phyloP scores from a whole-genome alignment of 2,888 invertebrate species.

The Calameuta filiformis region DNA sequence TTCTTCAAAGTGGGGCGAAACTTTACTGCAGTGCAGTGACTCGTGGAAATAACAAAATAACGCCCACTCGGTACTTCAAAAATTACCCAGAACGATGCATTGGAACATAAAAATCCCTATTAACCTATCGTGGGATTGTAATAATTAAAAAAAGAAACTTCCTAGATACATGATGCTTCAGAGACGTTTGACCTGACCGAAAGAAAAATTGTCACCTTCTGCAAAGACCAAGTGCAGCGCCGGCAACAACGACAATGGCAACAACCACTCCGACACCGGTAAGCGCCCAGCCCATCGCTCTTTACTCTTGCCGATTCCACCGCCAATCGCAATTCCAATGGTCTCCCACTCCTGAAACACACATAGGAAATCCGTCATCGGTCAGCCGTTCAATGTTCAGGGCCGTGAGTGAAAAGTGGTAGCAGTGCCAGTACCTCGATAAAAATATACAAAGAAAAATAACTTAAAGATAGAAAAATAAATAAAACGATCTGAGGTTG shows the following conservation, averaged over 20 bases:
- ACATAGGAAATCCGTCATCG: slow-evolving; percentile 7
- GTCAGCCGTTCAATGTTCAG: neutral
- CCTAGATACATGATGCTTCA: neutral
- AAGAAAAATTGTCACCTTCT: slow-evolving; percentile 43
- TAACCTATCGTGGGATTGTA: neutral
- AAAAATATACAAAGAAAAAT: slow-evolving; percentile 18
- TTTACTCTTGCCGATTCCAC: slow-evolving; percentile 26
- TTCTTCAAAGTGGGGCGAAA: neutral
- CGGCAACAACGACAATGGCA: slow-evolving; percentile 48
- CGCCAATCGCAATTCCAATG: slow-evolving; percentile 35
- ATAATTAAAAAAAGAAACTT: neutral
- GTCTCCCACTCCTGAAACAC: slow-evolving; percentile 38
- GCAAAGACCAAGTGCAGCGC: slow-evolving; percentile 49
- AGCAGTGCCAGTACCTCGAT: neutral
- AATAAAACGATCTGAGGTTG: slow-evolving; percentile 25
- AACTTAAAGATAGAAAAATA: slow-evolving; percentile 25
- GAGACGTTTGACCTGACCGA: neutral
- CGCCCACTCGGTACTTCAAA: neutral
- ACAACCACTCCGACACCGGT: slow-evolving; percentile 52
- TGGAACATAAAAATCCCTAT: neutral
- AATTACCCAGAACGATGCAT: neutral
- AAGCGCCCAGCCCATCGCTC: slow-evolving; percentile 56
- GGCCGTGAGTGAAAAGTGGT: neutral
- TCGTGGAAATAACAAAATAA: neutral
- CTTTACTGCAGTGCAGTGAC: neutral